Conservation (phyloP, 2,797 vertebrate genomes). For the Gobionotothen gibberifrons region DNA sequence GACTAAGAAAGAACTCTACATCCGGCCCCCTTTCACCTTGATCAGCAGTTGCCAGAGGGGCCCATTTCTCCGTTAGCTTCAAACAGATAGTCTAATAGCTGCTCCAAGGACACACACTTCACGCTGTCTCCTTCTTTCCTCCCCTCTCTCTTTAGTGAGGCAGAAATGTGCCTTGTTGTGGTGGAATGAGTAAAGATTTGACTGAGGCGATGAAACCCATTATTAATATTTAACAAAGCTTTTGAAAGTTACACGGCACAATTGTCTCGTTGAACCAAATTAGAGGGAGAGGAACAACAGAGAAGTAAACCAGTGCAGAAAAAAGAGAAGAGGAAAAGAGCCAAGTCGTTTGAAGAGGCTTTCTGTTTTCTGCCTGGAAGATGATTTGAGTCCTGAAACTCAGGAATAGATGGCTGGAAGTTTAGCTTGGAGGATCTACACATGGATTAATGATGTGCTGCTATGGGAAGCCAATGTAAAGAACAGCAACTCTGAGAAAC, state of each 20-base stretch:
- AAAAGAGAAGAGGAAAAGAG: background rate
- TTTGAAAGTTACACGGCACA: constrained; percentile 58
- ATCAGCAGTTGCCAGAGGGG: constrained; percentile 44
- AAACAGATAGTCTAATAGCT: constrained; percentile 60
- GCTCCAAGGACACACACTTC: constrained; percentile 49
- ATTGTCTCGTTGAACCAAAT: constrained; percentile 37
- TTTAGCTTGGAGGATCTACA: constrained; percentile 7
- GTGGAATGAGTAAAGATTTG: constrained; percentile 56
- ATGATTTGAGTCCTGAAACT: constrained; percentile 13
- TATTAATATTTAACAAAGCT: constrained; percentile 62
- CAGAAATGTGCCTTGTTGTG: constrained; percentile 48
- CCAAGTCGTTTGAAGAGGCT: constrained; percentile 13
- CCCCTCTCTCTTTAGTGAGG: constrained; percentile 16
- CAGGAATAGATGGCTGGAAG: background rate
- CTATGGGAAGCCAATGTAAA: constrained; percentile 19
- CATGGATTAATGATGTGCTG: background rate
- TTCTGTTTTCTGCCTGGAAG: constrained; percentile 14
- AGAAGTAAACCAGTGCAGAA: constrained; percentile 42
- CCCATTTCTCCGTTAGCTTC: constrained; percentile 56
- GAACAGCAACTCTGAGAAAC: background rate
- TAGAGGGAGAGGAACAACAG: constrained; percentile 28
- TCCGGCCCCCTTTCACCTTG: constrained; percentile 45
- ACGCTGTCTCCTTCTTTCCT: constrained; percentile 17
- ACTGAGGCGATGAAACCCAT: constrained; percentile 47
- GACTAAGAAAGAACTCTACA: constrained; percentile 21